These are phyloP conservation scores for Narcine bancroftii DNA, from an alignment of 2,113 vertebrate genomes.

Conservation along the genomic window DNA sequence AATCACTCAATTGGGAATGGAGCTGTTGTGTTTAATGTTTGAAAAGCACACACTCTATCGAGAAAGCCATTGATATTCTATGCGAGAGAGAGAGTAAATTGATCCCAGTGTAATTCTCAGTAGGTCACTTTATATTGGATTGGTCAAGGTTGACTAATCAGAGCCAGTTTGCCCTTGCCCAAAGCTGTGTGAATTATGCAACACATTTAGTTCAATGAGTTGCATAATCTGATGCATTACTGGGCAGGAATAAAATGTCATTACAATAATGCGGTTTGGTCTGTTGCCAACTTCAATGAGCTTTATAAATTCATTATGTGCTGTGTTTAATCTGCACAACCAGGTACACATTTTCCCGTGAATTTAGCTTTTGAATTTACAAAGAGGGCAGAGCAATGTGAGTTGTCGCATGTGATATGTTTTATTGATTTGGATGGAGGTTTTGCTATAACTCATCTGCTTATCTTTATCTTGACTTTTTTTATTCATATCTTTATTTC, in stretches of 20 bases:
- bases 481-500: not conserved
- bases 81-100: not conserved
- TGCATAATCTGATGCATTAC: slow-evolving; percentile 31
- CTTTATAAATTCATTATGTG: slow-evolving; percentile 25
- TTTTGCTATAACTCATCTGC: not conserved
- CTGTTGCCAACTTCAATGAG: slow-evolving; percentile 4
- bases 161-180: slow-evolving; percentile 33
- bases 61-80: slow-evolving; percentile 1
- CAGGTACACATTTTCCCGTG: not conserved
- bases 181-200: slow-evolving; percentile 33
- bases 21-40: slow-evolving; percentile 20
- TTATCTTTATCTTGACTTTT: not conserved
- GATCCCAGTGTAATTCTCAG: slow-evolving; percentile 8
- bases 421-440: slow-evolving; percentile 16
- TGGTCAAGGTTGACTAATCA: slow-evolving; percentile 36
- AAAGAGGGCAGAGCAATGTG: not conserved
- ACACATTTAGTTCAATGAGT: slow-evolving; percentile 29
- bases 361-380: not conserved
- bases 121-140: slow-evolving; percentile 29
- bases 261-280: slow-evolving; percentile 7
- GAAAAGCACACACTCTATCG: not conserved
- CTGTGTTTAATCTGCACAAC: not conserved
- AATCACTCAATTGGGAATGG: not conserved
- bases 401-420: not conserved
- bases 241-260: slow-evolving; percentile 28